phyloP scores from a whole-genome alignment of 2,113 vertebrate genomes.

The Uria lomvia region DNA sequence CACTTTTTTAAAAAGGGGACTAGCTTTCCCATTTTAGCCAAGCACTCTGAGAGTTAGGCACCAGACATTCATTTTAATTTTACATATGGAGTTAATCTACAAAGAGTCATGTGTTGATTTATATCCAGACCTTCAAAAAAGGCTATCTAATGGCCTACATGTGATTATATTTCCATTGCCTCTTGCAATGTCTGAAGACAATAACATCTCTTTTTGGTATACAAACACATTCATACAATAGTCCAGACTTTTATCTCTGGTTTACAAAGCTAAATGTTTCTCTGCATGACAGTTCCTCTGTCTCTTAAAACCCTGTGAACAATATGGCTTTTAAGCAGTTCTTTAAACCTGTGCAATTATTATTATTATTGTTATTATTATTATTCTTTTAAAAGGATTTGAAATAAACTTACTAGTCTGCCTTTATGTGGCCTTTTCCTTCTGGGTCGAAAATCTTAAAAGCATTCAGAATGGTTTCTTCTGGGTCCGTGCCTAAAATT shows the following conservation, averaged over 20 bases:
- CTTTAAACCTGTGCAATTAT: neutral
- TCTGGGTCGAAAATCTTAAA: slow-evolving; percentile 91
- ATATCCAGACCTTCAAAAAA: slow-evolving; percentile 56
- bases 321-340: neutral
- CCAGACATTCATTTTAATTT: slow-evolving; percentile 36
- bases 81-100: slow-evolving; percentile 59
- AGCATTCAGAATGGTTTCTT: slow-evolving; percentile 89
- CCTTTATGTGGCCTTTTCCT: slow-evolving; percentile 84
- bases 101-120: slow-evolving; percentile 51
- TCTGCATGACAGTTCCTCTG: neutral
- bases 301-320: neutral
- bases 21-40: neutral
- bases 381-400: neutral
- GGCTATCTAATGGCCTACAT: slow-evolving; percentile 65
- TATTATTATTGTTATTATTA: neutral
- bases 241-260: neutral
- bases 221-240: neutral
- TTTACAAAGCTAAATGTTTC: neutral
- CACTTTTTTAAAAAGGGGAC: neutral
- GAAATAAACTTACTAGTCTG: slow-evolving; percentile 83
- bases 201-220: slow-evolving; percentile 42
- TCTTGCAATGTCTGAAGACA: slow-evolving; percentile 49
- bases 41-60: neutral
- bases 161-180: slow-evolving; percentile 58
- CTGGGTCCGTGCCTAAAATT: slow-evolving; percentile 85